Conservation (phyloP, 2,797 vertebrate genomes). For the Lutjanus argentimaculatus region DNA sequence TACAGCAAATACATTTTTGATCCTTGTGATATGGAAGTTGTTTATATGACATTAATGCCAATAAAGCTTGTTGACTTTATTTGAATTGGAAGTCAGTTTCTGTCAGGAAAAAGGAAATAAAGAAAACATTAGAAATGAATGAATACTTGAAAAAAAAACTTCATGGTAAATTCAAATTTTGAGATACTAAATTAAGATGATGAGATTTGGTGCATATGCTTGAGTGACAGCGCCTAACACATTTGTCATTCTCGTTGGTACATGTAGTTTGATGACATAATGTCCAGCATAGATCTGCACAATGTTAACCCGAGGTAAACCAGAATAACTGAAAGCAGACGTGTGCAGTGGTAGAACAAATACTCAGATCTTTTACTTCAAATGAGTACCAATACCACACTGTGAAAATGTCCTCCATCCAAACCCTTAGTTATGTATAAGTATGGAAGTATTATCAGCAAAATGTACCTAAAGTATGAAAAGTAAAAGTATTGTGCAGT, state of each 20-base stretch:
- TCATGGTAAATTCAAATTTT: background rate
- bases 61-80: too few species aligned
- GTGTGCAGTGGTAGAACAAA: background rate
- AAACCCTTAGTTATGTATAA: too few species aligned
- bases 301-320: background rate
- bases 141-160: background rate
- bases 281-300: background rate
- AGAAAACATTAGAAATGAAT: background rate
- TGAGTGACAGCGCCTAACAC: background rate
- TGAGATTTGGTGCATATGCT: background rate
- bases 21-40: background rate
- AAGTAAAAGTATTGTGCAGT: too few species aligned
- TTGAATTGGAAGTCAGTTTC: background rate
- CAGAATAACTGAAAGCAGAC: background rate
- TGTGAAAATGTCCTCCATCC: too few species aligned
- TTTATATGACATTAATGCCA: too few species aligned
- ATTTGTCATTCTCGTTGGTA: background rate
- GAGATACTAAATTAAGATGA: background rate
- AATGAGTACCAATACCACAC: too few species aligned
- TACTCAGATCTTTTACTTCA: too few species aligned
- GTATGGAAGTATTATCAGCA: too few species aligned
- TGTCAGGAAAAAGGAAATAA: background rate
- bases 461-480: too few species aligned
- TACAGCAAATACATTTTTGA: too few species aligned
- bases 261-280: background rate